These are phyloP conservation scores for Synanthedon vespiformis DNA, from an alignment of 2,888 invertebrate genomes.

Conservation along the genomic window DNA sequence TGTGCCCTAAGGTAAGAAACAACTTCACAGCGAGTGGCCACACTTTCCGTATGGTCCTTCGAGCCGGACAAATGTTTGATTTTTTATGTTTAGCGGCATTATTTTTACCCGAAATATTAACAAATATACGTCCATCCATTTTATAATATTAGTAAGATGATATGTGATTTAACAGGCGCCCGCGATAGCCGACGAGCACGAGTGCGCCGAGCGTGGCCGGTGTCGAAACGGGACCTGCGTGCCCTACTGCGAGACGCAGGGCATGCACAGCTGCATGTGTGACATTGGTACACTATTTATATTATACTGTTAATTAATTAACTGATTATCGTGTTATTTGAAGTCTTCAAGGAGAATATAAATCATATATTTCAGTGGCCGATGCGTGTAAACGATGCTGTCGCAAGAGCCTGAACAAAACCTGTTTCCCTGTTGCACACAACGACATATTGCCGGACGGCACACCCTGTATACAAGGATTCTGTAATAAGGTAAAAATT, in stretches of 20 bases:
- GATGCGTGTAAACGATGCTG: conserved; percentile 96
- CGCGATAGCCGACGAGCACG: conserved; percentile 86
- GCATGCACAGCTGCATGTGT: conserved; percentile 95
- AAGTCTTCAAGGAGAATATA: too few species aligned
- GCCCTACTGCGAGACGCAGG: conserved; percentile 95
- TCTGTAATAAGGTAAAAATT: conserved; percentile 85
- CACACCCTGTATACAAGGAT: conserved; percentile 96
- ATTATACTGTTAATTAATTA: too few species aligned
- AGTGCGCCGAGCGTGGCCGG: conserved; percentile 91
- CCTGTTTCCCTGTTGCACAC: conserved; percentile 90
- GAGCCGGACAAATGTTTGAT: too few species aligned
- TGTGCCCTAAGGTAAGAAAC: too few species aligned
- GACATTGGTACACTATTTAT: conserved; percentile 76
- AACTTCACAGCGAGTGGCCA: too few species aligned
- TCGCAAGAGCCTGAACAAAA: conserved; percentile 89
- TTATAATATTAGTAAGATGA: too few species aligned
- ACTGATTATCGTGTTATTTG: too few species aligned
- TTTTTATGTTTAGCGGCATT: too few species aligned
- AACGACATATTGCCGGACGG: conserved; percentile 92
- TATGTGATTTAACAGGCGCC: conserved; percentile 72
- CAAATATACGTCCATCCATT: too few species aligned
- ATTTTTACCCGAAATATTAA: background rate
- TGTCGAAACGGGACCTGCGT: conserved; percentile 92
- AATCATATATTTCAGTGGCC: conserved; percentile 73
- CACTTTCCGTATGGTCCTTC: too few species aligned